Evolutionary conservation across 1,140 invertebrate genomes (phyloP), one percentile per base, ranked within the genome.

Genomic region (Bactericera cockerelli): DNA sequence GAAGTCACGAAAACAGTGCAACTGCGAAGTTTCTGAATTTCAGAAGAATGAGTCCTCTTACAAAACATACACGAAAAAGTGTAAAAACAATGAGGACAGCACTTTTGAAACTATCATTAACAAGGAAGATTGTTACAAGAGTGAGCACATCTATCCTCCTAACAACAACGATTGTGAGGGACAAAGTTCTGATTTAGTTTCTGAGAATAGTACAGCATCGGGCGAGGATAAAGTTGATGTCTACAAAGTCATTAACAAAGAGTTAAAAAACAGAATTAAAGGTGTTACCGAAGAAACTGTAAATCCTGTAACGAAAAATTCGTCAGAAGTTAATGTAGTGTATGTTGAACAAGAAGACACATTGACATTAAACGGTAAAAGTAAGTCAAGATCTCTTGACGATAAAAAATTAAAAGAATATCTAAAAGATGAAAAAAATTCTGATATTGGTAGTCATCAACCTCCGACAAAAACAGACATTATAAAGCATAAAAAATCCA

Each of bases 51-150:
- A 49, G n/a, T 49, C 42, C 3, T 49, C 42, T 49, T 49, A 49
- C 22, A 49, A 49, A 22, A 16, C 42, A 6, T 49, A 49, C 22
- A 49, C 42, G 19, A 49, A 49, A n/a, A 49, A 49, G 42, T 49
- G 42, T 49, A 49, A 49, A 49, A 49, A 49, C n/a, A 49, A 49
- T 22, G 42, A 49, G n/a, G 42, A 49, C 22, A 49, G 42, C 22
- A 49, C n/a, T 49, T 49, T 49, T 49, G 42, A 49, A 49, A 49
- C 42, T 10, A 49, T 49, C 22, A 49, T 49, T n/a, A 49, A 49
- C 42, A 49, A 49, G 22, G 42, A 49, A 49, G 42, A 49, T 49
- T 49, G 42, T 49, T 49, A 19, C 22, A 49, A 49, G 19, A 49
- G 42, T 22, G 42, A 49, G 19, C 42, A 49, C 19, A 49, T 49